Conservation (phyloP, 2,113 vertebrate genomes). For the Dasypus novemcinctus region DNA sequence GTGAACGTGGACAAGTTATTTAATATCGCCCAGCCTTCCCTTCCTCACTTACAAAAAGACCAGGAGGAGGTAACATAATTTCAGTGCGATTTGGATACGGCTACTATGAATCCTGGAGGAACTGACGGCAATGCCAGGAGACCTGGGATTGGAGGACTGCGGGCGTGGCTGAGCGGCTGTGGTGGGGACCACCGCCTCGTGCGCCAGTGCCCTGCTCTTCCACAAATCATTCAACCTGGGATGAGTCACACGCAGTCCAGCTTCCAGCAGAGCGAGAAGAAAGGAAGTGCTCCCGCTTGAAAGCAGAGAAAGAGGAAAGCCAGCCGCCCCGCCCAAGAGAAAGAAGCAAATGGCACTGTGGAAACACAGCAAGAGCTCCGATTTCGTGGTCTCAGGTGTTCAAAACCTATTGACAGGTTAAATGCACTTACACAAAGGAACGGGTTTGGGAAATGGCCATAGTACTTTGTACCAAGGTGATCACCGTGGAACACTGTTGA, state of each 20-base stretch:
- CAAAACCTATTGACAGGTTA: background rate
- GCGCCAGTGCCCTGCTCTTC: background rate
- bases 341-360: background rate
- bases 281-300: background rate
- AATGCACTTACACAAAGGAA: slow-evolving; percentile 21
- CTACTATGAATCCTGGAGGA: background rate
- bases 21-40: background rate
- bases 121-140: background rate
- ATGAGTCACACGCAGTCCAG: background rate
- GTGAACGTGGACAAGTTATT: background rate
- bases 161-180: background rate
- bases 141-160: too few species aligned
- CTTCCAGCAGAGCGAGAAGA: background rate
- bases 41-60: background rate
- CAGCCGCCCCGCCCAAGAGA: too few species aligned
- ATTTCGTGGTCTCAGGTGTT: background rate
- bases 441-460: background rate
- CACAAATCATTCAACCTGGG: background rate
- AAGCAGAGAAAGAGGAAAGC: background rate
- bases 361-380: background rate
- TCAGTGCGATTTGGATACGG: fast-evolving
- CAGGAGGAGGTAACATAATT: background rate
- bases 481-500: background rate
- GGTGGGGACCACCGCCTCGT: background rate
- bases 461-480: background rate